These are phyloP conservation scores for Malacoctenus gilli DNA, from an alignment of 2,797 vertebrate species.

Conservation along the genomic window DNA sequence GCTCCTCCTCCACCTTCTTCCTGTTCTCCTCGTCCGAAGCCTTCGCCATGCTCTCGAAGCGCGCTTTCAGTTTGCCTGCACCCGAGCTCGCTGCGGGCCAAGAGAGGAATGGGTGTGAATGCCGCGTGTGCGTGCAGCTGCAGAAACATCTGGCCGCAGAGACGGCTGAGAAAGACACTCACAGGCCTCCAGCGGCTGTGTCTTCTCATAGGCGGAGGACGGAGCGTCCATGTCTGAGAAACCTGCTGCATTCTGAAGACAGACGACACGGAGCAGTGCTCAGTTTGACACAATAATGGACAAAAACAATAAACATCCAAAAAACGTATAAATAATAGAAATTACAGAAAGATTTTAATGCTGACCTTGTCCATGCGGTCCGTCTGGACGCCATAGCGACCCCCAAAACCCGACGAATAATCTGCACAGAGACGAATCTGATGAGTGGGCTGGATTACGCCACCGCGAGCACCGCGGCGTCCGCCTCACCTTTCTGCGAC, in stretches of 20 bases:
- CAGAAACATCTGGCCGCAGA: too few species aligned
- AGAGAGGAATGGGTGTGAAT: background rate
- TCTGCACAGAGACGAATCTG: too few species aligned
- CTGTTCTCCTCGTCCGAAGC: conserved; percentile 84
- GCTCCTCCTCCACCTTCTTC: conserved; percentile 84
- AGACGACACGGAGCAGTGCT: background rate
- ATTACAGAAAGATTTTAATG: too few species aligned
- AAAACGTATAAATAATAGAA: too few species aligned
- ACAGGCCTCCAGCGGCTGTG: conserved; percentile 89
- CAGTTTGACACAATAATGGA: background rate
- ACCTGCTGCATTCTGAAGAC: conserved; percentile 86
- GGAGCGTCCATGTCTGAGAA: conserved; percentile 90
- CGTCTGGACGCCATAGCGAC: conserved; percentile 89
- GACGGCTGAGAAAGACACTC: conserved; percentile 73
- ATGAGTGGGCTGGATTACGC: too few species aligned
- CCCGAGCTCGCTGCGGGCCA: conserved; percentile 79
- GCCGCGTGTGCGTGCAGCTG: background rate
- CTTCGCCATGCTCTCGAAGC: conserved; percentile 91
- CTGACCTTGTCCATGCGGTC: conserved; percentile 93
- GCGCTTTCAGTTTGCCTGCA: conserved; percentile 88
- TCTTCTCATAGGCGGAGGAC: conserved; percentile 88
- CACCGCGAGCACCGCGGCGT: too few species aligned
- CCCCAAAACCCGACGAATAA: conserved; percentile 93
- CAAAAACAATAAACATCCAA: background rate
- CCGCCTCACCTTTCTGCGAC: conserved; percentile 83